Percentiles rank a stretch among this genome's conserved stretches.
These are phyloP conservation scores for Planiliza haematocheilus DNA, from an alignment of 2,113 vertebrate genomes.

Conservation along the genomic window DNA sequence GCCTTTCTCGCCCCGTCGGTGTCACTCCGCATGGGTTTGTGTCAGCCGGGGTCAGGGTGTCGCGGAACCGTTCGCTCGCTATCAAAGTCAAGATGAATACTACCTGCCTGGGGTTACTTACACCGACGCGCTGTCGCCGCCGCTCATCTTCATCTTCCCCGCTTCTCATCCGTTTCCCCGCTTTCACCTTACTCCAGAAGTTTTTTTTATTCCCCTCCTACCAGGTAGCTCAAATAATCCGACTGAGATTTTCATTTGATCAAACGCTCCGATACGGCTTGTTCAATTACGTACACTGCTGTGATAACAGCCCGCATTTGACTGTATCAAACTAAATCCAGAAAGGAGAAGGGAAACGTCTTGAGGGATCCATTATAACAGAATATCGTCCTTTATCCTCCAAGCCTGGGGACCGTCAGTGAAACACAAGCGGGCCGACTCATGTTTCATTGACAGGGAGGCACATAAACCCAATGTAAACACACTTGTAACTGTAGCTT, in stretches of 20 bases:
- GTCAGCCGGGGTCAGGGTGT: conserved; percentile 48
- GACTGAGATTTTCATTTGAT: not conserved
- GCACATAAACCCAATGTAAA: not conserved
- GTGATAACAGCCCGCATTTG: not conserved
- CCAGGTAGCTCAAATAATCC: not conserved
- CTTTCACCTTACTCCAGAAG: not conserved
- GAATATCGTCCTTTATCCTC: too few relatives aligned
- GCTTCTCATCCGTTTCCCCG: not conserved
- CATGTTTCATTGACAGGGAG: conserved; percentile 3
- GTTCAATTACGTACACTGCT: not conserved
- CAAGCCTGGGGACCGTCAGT: too few relatives aligned
- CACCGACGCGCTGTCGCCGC: conserved; percentile 18
- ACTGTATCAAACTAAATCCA: not conserved
- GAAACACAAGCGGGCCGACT: not conserved
- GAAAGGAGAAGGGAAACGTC: too few relatives aligned
- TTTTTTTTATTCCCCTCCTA: not conserved
- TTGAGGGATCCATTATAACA: too few relatives aligned
- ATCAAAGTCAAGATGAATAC: conserved; percentile 44
- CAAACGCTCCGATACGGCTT: not conserved
- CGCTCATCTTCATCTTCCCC: conserved; percentile 15
- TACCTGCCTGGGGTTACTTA: conserved; percentile 49
- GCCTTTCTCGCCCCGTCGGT: conserved; percentile 45
- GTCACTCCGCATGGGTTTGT: conserved; percentile 45
- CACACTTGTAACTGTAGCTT: not conserved
- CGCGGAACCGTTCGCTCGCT: conserved; percentile 38